Evolutionary conservation across 2,113 vertebrate genomes (phyloP).

Genomic region (Cephalopterus ornatus): DNA sequence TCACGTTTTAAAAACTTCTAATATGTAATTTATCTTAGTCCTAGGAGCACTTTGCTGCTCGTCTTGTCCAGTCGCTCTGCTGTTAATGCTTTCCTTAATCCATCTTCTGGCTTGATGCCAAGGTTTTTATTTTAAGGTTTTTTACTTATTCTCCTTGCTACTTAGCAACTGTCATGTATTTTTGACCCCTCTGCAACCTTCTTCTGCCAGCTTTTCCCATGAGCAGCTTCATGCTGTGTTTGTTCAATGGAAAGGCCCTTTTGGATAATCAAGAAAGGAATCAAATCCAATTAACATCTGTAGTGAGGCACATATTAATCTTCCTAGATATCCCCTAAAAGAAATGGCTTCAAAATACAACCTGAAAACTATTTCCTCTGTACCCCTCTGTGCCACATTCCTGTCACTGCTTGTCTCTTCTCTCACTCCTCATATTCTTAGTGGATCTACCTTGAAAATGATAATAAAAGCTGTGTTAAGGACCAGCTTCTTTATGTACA

Average conservation of each 20-base stretch:
- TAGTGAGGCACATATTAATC: not conserved
- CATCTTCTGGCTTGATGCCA: not conserved
- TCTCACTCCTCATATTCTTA: not conserved
- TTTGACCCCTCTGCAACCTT: not conserved
- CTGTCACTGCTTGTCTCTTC: not conserved
- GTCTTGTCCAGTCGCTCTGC: not conserved
- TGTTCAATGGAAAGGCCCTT: not conserved
- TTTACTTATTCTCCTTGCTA: not conserved
- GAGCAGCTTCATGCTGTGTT: not conserved
- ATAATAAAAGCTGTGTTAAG: not conserved
- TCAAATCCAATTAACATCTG: not conserved
- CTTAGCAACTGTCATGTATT: not conserved
- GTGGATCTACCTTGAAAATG: not conserved
- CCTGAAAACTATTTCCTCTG: not conserved
- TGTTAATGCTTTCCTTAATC: slow-evolving; percentile 15
- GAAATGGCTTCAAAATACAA: not conserved
- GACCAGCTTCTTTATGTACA: not conserved
- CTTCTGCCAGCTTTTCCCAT: not conserved
- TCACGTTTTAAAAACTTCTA: not conserved
- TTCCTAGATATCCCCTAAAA: not conserved
- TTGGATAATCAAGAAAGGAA: not conserved
- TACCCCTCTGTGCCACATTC: not conserved
- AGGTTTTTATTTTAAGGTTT: slow-evolving; percentile 11
- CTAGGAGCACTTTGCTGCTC: not conserved
- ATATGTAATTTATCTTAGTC: not conserved